Conservation (phyloP, 2,888 invertebrate genomes). For the Hirtodrosophila histrioides region DNA sequence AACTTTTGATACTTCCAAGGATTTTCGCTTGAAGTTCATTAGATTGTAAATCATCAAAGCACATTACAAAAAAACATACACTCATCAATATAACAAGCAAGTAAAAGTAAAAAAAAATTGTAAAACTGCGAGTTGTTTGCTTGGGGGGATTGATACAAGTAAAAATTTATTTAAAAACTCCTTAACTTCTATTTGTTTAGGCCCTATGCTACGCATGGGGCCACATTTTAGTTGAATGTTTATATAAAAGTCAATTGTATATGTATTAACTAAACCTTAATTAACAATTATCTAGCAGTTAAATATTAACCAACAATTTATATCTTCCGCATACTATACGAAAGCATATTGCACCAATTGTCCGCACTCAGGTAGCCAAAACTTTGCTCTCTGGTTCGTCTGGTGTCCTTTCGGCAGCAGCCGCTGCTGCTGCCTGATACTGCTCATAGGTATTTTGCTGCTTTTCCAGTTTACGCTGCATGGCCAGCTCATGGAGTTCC, state of each 20-base stretch:
- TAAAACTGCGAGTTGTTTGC: conserved; percentile 4
- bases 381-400: background rate
- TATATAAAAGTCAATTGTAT: background rate
- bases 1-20: conserved; percentile 20
- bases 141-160: background rate
- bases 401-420: conserved; percentile 1
- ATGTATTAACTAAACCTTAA: conserved; percentile 9
- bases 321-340: background rate
- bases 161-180: too few species aligned
- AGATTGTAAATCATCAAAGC: conserved; percentile 36
- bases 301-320: conserved; percentile 67
- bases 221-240: too few species aligned
- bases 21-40: conserved; percentile 23
- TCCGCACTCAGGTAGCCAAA: background rate
- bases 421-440: conserved; percentile 55
- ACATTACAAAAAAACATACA: conserved; percentile 38
- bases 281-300: conserved; percentile 39
- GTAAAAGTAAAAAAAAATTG: conserved; percentile 71
- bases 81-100: conserved; percentile 76
- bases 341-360: conserved; percentile 1
- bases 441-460: conserved; percentile 67
- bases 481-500: conserved; percentile 69
- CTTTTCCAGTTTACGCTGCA: conserved; percentile 55
- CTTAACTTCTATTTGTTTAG: background rate
- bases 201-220: too few species aligned